phyloP scores from a whole-genome alignment of 2,888 invertebrate species.

The Oscheius onirici region DNA sequence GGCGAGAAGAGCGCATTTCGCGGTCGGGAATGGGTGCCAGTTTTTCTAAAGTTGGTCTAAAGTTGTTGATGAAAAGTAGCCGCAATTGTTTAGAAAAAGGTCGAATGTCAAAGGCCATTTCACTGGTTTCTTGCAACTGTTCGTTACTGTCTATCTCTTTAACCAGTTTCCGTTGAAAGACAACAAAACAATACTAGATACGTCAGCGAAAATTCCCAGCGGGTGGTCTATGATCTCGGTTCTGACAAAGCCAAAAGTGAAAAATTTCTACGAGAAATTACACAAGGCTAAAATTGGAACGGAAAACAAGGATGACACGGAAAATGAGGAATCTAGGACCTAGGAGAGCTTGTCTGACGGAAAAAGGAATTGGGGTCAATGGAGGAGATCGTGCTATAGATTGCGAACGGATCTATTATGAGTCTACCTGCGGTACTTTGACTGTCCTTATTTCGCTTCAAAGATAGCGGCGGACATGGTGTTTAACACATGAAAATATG shows the following conservation, averaged over 20 bases:
- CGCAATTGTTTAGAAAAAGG: neutral
- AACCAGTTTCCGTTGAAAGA: too few species aligned
- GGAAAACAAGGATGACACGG: too few species aligned
- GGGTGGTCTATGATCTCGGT: too few species aligned
- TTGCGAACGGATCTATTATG: conserved; percentile 17
- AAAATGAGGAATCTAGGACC: too few species aligned
- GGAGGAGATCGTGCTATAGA: conserved; percentile 9
- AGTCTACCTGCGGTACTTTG: conserved; percentile 6
- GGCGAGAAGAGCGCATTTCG: neutral
- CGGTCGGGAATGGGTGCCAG: conserved; percentile 4
- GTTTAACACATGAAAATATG: too few species aligned
- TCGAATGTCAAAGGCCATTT: neutral
- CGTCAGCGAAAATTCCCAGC: too few species aligned
- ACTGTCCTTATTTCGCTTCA: neutral
- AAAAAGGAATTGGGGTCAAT: conserved; percentile 18
- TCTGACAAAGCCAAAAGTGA: too few species aligned
- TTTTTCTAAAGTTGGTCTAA: neutral
- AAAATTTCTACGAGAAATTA: too few species aligned
- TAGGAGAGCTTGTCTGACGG: conserved; percentile 5
- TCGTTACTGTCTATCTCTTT: too few species aligned
- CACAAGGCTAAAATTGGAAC: too few species aligned
- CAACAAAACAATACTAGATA: too few species aligned
- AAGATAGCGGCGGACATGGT: too few species aligned
- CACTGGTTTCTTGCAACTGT: neutral
- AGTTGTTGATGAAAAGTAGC: neutral